These are phyloP conservation scores for Diglossa cyanea DNA, from an alignment of 2,797 vertebrate genomes.

Conservation along the genomic window DNA sequence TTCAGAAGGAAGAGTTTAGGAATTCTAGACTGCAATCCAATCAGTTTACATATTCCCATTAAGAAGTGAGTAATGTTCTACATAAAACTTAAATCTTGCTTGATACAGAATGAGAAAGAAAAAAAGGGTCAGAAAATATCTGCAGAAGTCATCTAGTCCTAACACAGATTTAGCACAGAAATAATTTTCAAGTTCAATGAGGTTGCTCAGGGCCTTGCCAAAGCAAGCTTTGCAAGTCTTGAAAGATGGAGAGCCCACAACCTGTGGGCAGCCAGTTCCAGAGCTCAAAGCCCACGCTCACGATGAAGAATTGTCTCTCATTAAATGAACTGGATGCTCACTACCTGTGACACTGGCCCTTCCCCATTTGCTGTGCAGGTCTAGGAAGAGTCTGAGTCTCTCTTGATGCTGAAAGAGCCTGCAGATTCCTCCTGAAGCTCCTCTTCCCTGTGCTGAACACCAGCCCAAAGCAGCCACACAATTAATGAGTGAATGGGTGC, in stretches of 20 bases:
- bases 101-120: not conserved
- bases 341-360: fast-evolving
- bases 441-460: fast-evolving
- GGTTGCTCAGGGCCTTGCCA: not conserved
- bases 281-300: not conserved
- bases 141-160: not conserved
- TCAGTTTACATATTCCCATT: not conserved
- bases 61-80: not conserved
- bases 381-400: not conserved
- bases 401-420: not conserved
- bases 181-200: not conserved
- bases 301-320: not conserved
- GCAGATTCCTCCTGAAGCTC: not conserved
- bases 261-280: not conserved
- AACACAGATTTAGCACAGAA: not conserved
- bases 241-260: not conserved
- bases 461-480: not conserved
- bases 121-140: not conserved
- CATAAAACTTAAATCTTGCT: not conserved
- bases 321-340: not conserved
- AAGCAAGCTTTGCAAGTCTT: not conserved
- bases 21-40: not conserved
- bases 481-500: fast-evolving
- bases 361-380: not conserved
- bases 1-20: not conserved